Base-by-base conservation (phyloP, 2,888 invertebrate species). In the Meteorus colon region DNA sequence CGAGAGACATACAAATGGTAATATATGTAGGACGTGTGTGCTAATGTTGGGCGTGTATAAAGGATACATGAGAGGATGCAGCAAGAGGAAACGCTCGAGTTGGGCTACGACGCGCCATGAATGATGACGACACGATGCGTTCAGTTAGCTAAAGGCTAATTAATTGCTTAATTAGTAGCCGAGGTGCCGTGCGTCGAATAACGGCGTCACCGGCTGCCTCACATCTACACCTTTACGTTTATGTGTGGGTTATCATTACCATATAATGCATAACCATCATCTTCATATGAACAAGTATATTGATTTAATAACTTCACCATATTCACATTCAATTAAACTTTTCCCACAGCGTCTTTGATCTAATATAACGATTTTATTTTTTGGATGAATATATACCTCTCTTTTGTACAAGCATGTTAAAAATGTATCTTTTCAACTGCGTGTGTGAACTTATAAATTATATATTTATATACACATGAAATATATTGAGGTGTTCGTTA, bases 131-230 rank as follows among this genome's bases (percentile, higher is more conserved):
- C 66, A 75, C 70, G 60, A 29, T 60, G 34, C 48, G 34, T 72
- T 72, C 72, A 72, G 63, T 45, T 77, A 68, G 68, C 72, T 75
- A 69, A 69, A 76, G 71, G 55, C 74, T 78, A 81, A 79, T 81
- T 81, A 79, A 81, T 81, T 81, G 79, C 76, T 78, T 76, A 79
- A 81, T 81, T 79, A 79, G 78, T 65, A 74, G 55, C 71, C 72
- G 60, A 67, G 70, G 48, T 31, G 66, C 67, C 55, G 55, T 55
- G 29, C 45, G 29, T 65, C 63, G 34, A 70, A 75, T 70, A 75
- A 70, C 63, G 41, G 19, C 60, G 60, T 60, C 70, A 37, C 60
- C 19, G 59, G 59, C 37, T 37, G 31, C 31, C 14, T 31, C 31
- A 6, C n/a, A 4, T 41, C 34, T 69, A 19, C 27, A 70, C 37